A percentile compares a stretch with the other conserved stretches of the same genome.
phyloP scores from a whole-genome alignment of 2,888 invertebrate species.

The Lasius fuliginosus region DNA sequence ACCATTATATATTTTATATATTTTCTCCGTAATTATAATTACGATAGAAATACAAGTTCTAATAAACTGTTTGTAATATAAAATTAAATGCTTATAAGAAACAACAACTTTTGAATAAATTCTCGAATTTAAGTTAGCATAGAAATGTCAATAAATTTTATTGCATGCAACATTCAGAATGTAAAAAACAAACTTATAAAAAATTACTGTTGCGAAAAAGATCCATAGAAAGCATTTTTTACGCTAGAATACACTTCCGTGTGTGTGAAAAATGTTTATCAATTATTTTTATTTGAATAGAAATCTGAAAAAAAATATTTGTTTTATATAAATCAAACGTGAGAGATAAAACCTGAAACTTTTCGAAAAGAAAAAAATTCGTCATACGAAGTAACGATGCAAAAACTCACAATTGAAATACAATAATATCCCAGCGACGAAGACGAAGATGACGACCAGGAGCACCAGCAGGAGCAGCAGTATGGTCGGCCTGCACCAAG shows the following conservation, averaged over 20 bases:
- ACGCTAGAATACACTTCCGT: neutral
- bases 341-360: neutral
- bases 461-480: conserved; percentile 88
- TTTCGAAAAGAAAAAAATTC: neutral
- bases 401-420: conserved; percentile 89
- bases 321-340: neutral
- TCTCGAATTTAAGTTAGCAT: neutral
- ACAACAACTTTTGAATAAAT: conserved; percentile 21
- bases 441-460: conserved; percentile 88
- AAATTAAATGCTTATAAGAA: conserved; percentile 12
- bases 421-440: conserved; percentile 88
- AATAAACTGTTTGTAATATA: neutral
- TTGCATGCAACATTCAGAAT: conserved; percentile 16
- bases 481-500: conserved; percentile 88
- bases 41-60: neutral
- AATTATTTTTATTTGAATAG: conserved; percentile 21
- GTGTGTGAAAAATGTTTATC: neutral
- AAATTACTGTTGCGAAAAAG: neutral
- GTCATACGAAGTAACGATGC: neutral
- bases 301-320: neutral
- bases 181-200: neutral
- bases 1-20: neutral
- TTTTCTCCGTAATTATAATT: conserved; percentile 7
- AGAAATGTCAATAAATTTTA: neutral
- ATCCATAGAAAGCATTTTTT: conserved; percentile 1